Evolutionary conservation across 2,113 vertebrate species (phyloP).

Genomic region (Setophaga coronata): DNA sequence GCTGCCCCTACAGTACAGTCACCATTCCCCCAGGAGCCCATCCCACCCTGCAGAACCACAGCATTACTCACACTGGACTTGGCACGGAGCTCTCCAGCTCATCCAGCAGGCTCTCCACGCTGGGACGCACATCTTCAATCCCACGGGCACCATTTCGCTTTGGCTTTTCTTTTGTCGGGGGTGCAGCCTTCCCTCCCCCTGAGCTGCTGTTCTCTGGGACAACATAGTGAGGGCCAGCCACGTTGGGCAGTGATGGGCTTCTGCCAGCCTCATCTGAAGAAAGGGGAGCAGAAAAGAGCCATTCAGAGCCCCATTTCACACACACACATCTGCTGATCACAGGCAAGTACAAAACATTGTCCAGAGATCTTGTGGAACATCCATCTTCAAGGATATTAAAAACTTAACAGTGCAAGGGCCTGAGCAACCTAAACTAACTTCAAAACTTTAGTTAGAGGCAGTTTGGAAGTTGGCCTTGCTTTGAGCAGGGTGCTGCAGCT

Average conservation of each 20-base stretch:
- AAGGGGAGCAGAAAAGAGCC: not conserved
- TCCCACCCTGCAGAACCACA: not conserved
- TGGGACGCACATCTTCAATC: slow-evolving; percentile 86
- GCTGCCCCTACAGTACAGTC: not conserved
- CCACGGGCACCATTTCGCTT: slow-evolving; percentile 84
- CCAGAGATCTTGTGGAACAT: not conserved
- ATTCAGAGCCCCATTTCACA: not conserved
- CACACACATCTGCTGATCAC: not conserved
- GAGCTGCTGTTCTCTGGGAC: slow-evolving; percentile 81
- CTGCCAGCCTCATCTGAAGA: slow-evolving; percentile 73
- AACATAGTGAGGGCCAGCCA: slow-evolving; percentile 77
- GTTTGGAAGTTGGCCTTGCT: not conserved
- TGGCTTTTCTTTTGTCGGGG: slow-evolving; percentile 84
- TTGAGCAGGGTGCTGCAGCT: not conserved
- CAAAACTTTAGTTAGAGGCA: not conserved
- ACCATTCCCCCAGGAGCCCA: not conserved
- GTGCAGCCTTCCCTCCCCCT: slow-evolving; percentile 74
- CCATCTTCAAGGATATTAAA: not conserved
- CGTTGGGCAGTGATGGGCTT: slow-evolving; percentile 50
- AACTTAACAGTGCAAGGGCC: not conserved
- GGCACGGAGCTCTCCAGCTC: slow-evolving; percentile 94
- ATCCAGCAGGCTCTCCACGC: slow-evolving; percentile 91
- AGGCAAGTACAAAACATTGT: not conserved
- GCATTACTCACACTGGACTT: slow-evolving; percentile 82
- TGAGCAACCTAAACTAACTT: not conserved